phyloP scores from a whole-genome alignment of 2,113 vertebrate species.

The Oreochromis spilurus region DNA sequence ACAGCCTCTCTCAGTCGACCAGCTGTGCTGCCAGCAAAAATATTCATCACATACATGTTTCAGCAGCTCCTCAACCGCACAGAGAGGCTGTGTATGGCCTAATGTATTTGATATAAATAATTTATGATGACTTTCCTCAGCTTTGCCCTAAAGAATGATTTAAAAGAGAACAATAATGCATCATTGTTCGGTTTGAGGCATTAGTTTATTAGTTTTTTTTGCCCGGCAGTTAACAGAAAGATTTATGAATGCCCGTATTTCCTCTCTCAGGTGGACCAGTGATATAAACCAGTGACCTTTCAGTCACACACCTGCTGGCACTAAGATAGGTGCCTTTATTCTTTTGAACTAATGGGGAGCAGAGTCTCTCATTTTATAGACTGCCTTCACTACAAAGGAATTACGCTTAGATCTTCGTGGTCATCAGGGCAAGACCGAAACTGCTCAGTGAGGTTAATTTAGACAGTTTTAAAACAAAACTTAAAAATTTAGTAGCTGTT shows the following conservation, averaged over 20 bases:
- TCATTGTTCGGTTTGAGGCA: not conserved
- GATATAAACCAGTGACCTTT: conserved; percentile 5
- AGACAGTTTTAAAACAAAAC: not conserved
- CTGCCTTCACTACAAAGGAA: not conserved
- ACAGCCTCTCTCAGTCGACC: not conserved
- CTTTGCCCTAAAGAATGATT: not conserved
- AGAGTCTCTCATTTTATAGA: not conserved
- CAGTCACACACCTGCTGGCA: not conserved
- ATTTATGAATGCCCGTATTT: not conserved
- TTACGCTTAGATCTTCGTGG: not conserved
- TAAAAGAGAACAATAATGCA: not conserved
- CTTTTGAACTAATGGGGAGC: not conserved
- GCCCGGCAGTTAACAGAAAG: not conserved
- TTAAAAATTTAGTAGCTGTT: not conserved
- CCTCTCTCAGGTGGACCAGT: not conserved
- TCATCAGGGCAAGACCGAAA: accelerated
- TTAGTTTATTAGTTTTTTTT: not conserved
- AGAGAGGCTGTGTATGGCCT: not conserved
- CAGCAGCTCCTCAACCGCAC: not conserved
- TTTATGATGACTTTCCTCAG: not conserved
- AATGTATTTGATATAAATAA: conserved; percentile 27
- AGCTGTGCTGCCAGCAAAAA: conserved; percentile 3
- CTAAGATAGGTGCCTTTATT: not conserved
- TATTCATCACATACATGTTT: not conserved
- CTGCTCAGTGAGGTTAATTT: not conserved